A percentile compares a stretch with the other conserved stretches of the same genome.
These are phyloP conservation scores for Actinia tenebrosa DNA, from an alignment of 64 coral and sea anemone species.

Conservation along the genomic window DNA sequence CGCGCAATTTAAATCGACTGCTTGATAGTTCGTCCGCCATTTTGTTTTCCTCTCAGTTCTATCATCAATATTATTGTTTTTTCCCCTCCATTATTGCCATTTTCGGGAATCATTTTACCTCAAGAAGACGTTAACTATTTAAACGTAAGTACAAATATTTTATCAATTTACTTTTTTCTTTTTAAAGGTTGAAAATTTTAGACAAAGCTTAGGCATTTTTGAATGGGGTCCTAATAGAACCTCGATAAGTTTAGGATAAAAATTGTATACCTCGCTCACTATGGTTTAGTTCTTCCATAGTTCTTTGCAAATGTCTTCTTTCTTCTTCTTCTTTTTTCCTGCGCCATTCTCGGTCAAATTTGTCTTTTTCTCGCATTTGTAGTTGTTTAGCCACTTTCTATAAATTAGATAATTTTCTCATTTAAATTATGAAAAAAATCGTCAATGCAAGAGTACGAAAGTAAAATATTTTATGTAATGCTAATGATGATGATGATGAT, in stretches of 20 bases:
- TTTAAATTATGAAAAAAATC: no score
- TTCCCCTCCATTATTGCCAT: neutral
- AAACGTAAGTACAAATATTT: neutral
- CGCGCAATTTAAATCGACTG: neutral
- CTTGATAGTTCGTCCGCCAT: neutral
- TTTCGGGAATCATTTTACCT: neutral
- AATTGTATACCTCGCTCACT: neutral
- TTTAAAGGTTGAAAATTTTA: neutral
- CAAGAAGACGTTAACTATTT: neutral
- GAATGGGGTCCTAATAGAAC: neutral
- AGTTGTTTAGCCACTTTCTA: slow-evolving; percentile 8
- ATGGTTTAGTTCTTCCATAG: neutral
- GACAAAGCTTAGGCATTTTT: neutral
- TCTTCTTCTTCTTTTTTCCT: slow-evolving; percentile 25
- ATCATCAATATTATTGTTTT: neutral
- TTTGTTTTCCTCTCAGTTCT: neutral
- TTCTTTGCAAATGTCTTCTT: slow-evolving; percentile 3
- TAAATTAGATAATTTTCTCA: neutral
- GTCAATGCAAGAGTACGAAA: no score
- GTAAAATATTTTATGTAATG: no score
- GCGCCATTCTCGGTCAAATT: neutral
- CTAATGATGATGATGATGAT: no score
- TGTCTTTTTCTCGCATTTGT: neutral
- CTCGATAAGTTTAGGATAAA: neutral
- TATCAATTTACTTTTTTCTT: neutral